These are phyloP conservation scores for Cephus nigrinus DNA, from an alignment of 2,888 invertebrate genomes.

Conservation along the genomic window DNA sequence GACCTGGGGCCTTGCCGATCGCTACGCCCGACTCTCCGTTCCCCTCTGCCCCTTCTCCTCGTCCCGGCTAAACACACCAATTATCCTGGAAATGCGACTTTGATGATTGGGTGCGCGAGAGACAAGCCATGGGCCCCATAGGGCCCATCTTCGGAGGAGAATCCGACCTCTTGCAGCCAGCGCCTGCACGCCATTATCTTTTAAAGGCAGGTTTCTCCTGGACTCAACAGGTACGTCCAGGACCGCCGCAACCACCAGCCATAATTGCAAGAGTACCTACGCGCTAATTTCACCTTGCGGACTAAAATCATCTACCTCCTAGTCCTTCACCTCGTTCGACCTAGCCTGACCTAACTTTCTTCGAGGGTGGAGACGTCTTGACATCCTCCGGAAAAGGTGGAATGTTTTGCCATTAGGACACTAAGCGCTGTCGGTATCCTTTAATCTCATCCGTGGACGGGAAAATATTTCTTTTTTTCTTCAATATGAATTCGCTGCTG, in stretches of 20 bases:
- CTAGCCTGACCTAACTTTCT: not conserved
- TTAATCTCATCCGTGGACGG: not conserved
- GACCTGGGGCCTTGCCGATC: slow-evolving; percentile 35
- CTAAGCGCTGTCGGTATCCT: not conserved
- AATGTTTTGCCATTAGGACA: not conserved
- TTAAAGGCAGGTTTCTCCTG: slow-evolving; percentile 5
- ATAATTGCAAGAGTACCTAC: slow-evolving; percentile 3
- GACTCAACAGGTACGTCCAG: slow-evolving; percentile 5
- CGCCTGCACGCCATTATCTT: slow-evolving; percentile 15
- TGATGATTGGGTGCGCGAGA: slow-evolving; percentile 59
- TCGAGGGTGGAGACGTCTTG: not conserved
- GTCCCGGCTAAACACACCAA: slow-evolving; percentile 55
- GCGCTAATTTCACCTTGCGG: not conserved
- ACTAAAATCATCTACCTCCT: not conserved
- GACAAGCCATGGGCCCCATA: slow-evolving; percentile 15
- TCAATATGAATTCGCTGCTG: not conserved
- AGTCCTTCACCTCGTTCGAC: not conserved
- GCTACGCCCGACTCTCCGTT: slow-evolving; percentile 15
- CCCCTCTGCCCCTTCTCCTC: slow-evolving; percentile 21
- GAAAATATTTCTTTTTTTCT: not conserved
- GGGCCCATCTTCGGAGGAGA: not conserved
- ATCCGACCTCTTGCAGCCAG: slow-evolving; percentile 12
- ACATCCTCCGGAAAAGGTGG: not conserved
- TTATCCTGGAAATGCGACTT: slow-evolving; percentile 64
- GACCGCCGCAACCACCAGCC: not conserved